These are phyloP conservation scores for Tinamus major DNA, from an alignment of 2,797 vertebrate genomes.

Conservation along the genomic window DNA sequence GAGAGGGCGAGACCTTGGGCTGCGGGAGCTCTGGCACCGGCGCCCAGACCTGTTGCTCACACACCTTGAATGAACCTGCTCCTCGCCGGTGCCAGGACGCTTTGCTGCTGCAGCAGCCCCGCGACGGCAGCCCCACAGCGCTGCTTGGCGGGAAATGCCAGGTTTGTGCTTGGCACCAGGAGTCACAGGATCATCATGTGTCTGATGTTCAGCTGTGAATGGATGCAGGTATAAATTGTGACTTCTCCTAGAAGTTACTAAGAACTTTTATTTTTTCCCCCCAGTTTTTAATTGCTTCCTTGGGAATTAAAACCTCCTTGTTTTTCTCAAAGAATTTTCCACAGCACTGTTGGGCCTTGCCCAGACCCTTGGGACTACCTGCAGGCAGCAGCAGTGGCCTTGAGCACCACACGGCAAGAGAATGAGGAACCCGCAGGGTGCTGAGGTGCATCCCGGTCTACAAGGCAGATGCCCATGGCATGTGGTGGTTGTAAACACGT, in stretches of 20 bases:
- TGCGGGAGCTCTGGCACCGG: too few species aligned
- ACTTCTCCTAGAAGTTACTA: not conserved
- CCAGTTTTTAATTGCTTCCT: not conserved
- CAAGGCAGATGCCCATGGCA: rapidly evolving
- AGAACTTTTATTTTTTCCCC: not conserved
- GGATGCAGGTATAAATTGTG: not conserved
- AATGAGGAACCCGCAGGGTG: not conserved
- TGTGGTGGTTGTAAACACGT: rapidly evolving
- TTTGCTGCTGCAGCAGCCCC: not conserved
- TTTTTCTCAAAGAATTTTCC: not conserved
- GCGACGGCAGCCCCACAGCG: rapidly evolving
- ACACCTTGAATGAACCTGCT: too few species aligned
- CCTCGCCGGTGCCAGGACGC: rapidly evolving
- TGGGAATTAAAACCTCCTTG: not conserved
- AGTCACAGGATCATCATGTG: not conserved
- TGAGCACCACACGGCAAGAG: not conserved
- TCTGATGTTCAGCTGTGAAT: not conserved
- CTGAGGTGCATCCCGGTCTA: not conserved
- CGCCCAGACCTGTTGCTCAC: too few species aligned
- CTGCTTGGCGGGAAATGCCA: not conserved
- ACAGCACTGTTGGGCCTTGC: not conserved
- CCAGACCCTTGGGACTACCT: not conserved
- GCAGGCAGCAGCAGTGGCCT: not conserved
- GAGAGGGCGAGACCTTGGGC: too few species aligned
- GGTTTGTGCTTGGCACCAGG: not conserved